Conservation (phyloP, 1,140 invertebrate species). For the Drosophila lini region DNA sequence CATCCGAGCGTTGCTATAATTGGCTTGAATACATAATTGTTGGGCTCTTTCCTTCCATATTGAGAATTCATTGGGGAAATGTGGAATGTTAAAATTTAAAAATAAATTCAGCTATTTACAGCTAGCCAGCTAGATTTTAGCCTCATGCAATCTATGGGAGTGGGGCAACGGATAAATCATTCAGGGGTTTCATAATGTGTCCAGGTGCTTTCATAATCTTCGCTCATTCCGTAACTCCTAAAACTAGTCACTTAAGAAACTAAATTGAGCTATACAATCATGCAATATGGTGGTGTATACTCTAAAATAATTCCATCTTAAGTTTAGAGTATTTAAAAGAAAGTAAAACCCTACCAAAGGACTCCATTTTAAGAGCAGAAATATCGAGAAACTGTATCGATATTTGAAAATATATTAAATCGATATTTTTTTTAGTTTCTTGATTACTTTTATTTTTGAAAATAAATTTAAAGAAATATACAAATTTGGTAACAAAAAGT, state of each 20-base stretch:
- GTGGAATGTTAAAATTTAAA: constrained; percentile 13
- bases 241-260: neutral
- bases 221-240: neutral
- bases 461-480: neutral
- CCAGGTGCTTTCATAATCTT: neutral
- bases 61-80: constrained; percentile 24
- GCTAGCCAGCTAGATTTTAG: constrained; percentile 8
- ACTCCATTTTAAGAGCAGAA: too few species aligned
- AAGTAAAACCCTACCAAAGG: neutral
- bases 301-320: neutral
- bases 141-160: constrained; percentile 19
- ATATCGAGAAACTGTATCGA: neutral
- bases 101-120: constrained; percentile 27
- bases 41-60: constrained; percentile 33
- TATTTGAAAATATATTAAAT: neutral
- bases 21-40: constrained; percentile 71
- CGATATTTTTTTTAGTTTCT: neutral
- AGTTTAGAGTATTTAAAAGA: neutral
- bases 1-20: constrained; percentile 39
- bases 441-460: neutral
- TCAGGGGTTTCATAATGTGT: neutral
- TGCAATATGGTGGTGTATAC: neutral
- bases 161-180: neutral
- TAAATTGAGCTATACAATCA: constrained; percentile 16
- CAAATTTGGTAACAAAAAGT: too few species aligned